Conservation (phyloP, 2,113 vertebrate genomes). For the Anthoscopus minutus region DNA sequence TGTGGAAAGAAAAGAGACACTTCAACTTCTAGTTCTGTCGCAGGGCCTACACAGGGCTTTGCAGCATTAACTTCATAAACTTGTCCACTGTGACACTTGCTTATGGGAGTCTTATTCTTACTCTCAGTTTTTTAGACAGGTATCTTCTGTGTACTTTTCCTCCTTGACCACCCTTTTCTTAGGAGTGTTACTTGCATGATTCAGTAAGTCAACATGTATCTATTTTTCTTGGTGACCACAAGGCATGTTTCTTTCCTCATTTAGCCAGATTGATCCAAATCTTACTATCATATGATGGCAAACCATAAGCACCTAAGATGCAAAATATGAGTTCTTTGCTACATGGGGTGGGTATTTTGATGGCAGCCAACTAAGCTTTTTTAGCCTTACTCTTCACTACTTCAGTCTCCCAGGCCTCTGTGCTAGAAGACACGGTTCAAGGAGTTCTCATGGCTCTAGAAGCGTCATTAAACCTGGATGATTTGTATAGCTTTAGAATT, state of each 20-base stretch:
- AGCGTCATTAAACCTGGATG: not conserved
- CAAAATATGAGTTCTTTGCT: not conserved
- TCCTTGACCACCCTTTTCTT: not conserved
- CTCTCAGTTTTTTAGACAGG: not conserved
- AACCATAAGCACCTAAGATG: not conserved
- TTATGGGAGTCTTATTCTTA: not conserved
- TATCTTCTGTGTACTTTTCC: not conserved
- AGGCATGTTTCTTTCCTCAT: not conserved
- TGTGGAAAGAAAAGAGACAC: not conserved
- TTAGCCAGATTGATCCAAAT: not conserved
- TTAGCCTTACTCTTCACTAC: not conserved
- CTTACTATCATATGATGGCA: not conserved
- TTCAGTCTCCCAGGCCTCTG: not conserved
- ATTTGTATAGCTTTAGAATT: conserved; percentile 5
- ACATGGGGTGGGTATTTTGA: not conserved
- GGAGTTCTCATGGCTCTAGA: not conserved
- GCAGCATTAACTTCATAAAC: not conserved
- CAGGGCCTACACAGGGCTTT: not conserved
- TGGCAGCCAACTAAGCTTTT: not conserved
- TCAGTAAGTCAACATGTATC: not conserved
- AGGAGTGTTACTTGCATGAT: not conserved
- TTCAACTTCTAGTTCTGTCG: not conserved
- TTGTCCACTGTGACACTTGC: not conserved
- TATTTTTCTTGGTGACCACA: not conserved
- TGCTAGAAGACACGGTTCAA: not conserved